Base-by-base conservation (phyloP, 2,113 vertebrate genomes). In the Erythrocercus mccallii region DNA sequence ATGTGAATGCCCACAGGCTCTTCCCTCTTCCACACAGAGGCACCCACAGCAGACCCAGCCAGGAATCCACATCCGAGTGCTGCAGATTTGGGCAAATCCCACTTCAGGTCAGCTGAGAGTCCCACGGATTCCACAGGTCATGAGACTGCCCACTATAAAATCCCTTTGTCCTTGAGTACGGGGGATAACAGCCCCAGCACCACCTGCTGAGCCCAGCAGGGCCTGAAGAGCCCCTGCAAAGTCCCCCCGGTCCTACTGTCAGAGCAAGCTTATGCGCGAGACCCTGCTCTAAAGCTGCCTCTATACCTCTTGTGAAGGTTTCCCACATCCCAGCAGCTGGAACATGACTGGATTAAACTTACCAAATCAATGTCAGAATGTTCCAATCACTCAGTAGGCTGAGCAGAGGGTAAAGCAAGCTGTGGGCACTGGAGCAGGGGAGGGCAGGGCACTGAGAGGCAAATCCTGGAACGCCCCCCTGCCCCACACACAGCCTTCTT, bases 171-270 rank as follows among this genome's bases (percentile, higher is more conserved):
- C 71, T 42, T 0, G 1, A 37, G 50, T 3, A 6, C 37, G 23
- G 42, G 61, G 61, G 37, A 65, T 77, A 81, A 90, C 4, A 61
- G 15, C 4, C 5, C 28, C 37, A n/a, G 65, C 18, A 4, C 0
- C 1, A 72, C 35, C 84, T 28, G n/a, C 92, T 82, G 58, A 92
- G 66, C 57, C 30, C n/a, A 40, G 48, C 2, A 2, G 17, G 28
- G 57, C 40, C 51, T 18, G 31, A 45, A 1, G 22, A 88, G 57
- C 44, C 31, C 33, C 40, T 45, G 21, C 38, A 90, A 71, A 89
- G 31, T 12, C 28, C 28, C 17, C 33, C 56, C 0, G 0, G 6
- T 13, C 12, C 72, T 47, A 2, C 8, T 9, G 0, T 7, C 14
- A 2, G 65, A 42, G 44, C 23, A 86, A 31, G 7, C 24, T 53